Base-by-base conservation (phyloP, 2,888 invertebrate species). In the Epiblema foenella region DNA sequence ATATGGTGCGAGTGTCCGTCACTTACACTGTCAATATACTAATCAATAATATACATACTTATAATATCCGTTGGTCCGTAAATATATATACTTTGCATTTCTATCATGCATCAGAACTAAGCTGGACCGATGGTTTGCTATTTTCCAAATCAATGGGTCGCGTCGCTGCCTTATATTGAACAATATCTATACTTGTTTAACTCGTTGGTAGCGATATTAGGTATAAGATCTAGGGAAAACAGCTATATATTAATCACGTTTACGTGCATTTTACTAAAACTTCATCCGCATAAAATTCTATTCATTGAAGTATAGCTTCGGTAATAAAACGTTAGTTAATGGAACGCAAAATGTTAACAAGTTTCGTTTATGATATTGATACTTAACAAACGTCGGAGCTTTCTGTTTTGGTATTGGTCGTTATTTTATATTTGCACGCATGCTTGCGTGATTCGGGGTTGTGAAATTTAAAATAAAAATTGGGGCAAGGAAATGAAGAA, bases 61-160 rank as follows among this genome's bases (percentile, higher is more conserved):
- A n/a, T n/a, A n/a, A n/a, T n/a, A 24, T 24, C 24, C 24, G 24
- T 33, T 8, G 33, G 33, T 46, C 15, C 15, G 12, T 7, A 46
- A 5, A 29, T 15, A 52, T 20, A 29, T 8, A 20, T 20, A 52
- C 33, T 33, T 33, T 33, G 8, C 3, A 56, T 54, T 54, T 12
- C 24, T 15, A 56, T 9, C 56, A 24, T 33, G 20, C 18, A 49
- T 37, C 46, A 29, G 37, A 60, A 54, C 68, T 62, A 62, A 18
- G 15, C 59, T 59, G 52, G 33, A 58, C 58, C 37, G 37, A n/a
- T 60, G 66, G 49, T 54, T 12, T 42, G 54, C 54, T 39, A 54
- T 64, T 59, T 60, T 68, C 60, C 68, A 24, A 62, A 42, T 62
- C 68, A 68, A 10, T 62, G 68, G 12, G 11, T 54, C 54, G 60